Evolutionary conservation across 2,797 vertebrate genomes (phyloP), one percentile per base, ranked within the genome.

Genomic region (Forpus xanthops): DNA sequence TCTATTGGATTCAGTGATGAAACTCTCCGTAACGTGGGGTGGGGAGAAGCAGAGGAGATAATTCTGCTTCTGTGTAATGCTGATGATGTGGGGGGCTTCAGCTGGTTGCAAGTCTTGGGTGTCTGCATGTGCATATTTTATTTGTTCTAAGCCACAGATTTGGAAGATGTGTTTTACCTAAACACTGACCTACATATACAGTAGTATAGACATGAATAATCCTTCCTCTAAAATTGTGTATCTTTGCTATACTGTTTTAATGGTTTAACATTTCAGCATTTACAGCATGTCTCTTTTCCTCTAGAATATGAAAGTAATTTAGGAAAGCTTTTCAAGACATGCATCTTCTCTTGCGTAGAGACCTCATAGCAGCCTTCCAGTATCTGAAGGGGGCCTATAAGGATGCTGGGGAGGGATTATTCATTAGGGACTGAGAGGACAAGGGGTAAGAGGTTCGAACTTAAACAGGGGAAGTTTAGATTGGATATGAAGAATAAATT

Each of bases 71-170:
- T 68, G 49, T 65, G 19, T 62, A 39, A 42, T 5, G 3, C 8
- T 30, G 53, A 11, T 11, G 52, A 4, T 24, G 31, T 27, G 39
- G 66, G 42, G 27, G 31, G 15, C 71, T 74, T 79, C 75, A 50
- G 11, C 49, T 71, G 52, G 19, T 35, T 44, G 35, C 5, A 27
- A 39, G 9, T 68, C n/a, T 30, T 55, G 50, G 5, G 30, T 75
- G 24, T 65, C n/a, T 71, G 99, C 99, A 39, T 39, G 39, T 12
- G 39, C 39, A 39, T 39, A 39, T 39, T 39, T 39, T 39, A 39
- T 39, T 39, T 39, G 39, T 39, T 39, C 39, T 39, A 39, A 82
- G 37, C 37, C 41, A 33, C 24, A 45, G 49, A 37, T 89, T 42
- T 80, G 56, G 44, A 71, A 56, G 55, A 74, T 30, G 9, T 75